Evolutionary conservation across 1,140 invertebrate species (phyloP).

Genomic region (Apolygus lucorum): DNA sequence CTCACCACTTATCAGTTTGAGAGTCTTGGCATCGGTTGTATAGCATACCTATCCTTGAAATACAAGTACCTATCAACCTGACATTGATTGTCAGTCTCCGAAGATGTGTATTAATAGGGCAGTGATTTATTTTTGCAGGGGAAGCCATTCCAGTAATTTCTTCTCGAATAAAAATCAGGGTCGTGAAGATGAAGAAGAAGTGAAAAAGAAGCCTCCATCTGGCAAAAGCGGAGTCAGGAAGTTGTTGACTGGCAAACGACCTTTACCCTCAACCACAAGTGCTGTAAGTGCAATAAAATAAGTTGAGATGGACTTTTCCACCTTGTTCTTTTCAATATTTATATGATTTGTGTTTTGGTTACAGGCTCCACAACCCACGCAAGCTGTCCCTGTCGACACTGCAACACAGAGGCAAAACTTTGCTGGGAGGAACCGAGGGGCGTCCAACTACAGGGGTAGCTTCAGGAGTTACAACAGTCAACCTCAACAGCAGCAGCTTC

Average conservation of each 20-base stretch:
- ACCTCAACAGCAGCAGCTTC: not conserved
- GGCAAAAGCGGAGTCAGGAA: slow-evolving; percentile 30
- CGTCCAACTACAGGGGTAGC: not conserved
- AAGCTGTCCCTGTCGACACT: not conserved
- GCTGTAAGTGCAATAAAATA: not conserved
- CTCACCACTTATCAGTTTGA: no score
- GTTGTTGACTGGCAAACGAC: slow-evolving; percentile 31
- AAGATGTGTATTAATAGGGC: no score
- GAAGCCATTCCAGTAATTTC: slow-evolving; percentile 58
- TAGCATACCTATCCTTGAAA: no score
- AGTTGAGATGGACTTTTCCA: no score
- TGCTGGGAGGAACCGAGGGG: not conserved
- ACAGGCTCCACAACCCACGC: not conserved
- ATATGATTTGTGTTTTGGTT: not conserved
- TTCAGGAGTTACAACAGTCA: not conserved
- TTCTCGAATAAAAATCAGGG: slow-evolving; percentile 53
- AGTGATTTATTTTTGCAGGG: slow-evolving; percentile 36
- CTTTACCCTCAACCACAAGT: slow-evolving; percentile 17
- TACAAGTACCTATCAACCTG: no score
- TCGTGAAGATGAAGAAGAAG: slow-evolving; percentile 47
- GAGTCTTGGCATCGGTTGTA: no score
- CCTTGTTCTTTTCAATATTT: no score
- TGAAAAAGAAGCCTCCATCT: slow-evolving; percentile 28
- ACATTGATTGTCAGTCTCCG: no score
- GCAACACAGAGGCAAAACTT: not conserved